Evolutionary conservation across 53 echinoderm and acorn worm species (phyloP).

Genomic region (Holothuria scabra): DNA sequence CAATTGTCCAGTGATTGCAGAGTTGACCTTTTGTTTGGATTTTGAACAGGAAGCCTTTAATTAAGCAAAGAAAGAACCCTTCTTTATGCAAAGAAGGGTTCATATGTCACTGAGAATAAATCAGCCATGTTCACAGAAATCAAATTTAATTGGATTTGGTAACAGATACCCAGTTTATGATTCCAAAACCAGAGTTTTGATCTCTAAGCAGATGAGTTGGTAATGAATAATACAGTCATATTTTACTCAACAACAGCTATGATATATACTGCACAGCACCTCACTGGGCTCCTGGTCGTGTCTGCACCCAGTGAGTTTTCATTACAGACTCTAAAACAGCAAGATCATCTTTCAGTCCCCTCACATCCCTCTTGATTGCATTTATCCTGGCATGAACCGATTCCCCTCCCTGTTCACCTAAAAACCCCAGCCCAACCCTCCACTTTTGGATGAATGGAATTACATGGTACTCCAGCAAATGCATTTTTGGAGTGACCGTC

Average conservation of each 20-base stretch:
- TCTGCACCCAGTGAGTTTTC: constrained; percentile 50
- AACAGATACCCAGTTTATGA: too few species aligned
- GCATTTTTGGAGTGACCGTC: constrained; percentile 39
- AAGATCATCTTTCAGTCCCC: constrained; percentile 47
- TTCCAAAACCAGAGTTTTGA: too few species aligned
- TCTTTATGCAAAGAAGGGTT: too few species aligned
- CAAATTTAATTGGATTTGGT: too few species aligned
- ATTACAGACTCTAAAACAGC: constrained; percentile 36
- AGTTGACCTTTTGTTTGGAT: too few species aligned
- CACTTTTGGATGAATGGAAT: constrained; percentile 39
- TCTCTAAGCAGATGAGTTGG: too few species aligned
- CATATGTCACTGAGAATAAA: too few species aligned
- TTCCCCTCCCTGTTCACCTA: constrained; percentile 53
- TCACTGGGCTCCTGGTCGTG: neutral
- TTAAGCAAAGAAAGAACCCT: too few species aligned
- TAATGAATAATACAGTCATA: neutral
- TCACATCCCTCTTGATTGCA: constrained; percentile 23
- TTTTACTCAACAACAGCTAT: too few species aligned
- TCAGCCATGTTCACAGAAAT: too few species aligned
- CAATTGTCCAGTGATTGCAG: too few species aligned
- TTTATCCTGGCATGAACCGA: constrained; percentile 42
- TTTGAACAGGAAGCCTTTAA: too few species aligned
- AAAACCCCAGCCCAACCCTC: constrained; percentile 41
- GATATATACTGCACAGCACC: neutral
- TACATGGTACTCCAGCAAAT: constrained; percentile 46